Conservation (phyloP, 1,140 invertebrate genomes). For the Rhyacophila brunnea region DNA sequence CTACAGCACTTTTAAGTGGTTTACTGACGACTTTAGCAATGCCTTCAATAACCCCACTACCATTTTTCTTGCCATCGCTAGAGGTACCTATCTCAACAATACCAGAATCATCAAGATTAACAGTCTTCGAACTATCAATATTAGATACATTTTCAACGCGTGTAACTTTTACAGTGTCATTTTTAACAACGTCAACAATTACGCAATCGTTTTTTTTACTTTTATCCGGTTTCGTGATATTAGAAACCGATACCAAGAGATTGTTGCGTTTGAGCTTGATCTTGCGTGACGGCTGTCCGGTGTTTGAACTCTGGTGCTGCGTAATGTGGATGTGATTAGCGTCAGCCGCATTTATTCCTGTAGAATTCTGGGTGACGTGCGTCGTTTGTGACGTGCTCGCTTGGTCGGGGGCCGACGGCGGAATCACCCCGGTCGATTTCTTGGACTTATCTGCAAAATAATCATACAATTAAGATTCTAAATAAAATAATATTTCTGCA, state of each 20-base stretch:
- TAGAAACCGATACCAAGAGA: conserved; percentile 23
- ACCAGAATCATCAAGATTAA: too few species aligned
- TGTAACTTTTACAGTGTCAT: not conserved
- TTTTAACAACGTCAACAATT: conserved; percentile 2
- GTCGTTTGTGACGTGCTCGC: too few species aligned
- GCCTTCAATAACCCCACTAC: too few species aligned
- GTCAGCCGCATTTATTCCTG: too few species aligned
- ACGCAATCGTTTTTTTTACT: not conserved
- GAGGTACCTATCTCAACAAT: not conserved
- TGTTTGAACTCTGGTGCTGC: conserved; percentile 24
- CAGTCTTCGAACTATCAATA: not conserved
- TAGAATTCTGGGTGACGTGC: too few species aligned
- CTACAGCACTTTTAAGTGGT: not conserved
- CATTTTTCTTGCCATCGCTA: not conserved
- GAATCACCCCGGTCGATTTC: too few species aligned
- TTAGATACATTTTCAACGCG: not conserved
- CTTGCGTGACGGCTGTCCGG: conserved; percentile 39
- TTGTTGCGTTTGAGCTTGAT: conserved; percentile 52
- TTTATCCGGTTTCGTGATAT: not conserved
- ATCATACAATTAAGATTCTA: too few species aligned
- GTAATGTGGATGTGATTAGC: too few species aligned
- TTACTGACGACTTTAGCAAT: too few species aligned
- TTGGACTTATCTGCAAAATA: too few species aligned
- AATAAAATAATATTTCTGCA: too few species aligned
- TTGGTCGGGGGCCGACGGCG: too few species aligned